Conservation (phyloP, 2,888 invertebrate genomes). For the Nyleta sp. region DNA sequence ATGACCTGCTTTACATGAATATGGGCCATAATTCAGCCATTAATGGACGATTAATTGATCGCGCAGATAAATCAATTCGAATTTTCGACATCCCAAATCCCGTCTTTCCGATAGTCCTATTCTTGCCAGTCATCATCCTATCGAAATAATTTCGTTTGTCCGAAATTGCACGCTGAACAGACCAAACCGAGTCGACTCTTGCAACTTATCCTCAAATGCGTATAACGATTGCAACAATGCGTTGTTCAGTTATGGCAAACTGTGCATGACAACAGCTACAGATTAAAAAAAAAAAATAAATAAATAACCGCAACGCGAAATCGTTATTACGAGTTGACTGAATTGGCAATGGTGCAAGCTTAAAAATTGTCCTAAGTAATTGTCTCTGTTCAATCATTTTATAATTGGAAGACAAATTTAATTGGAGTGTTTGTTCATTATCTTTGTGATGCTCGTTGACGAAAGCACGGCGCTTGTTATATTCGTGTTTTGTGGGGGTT, state of each 20-base stretch:
- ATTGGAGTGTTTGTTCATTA: slow-evolving; percentile 56
- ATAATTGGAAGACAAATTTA: slow-evolving; percentile 54
- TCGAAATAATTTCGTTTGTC: slow-evolving; percentile 10
- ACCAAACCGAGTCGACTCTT: no score
- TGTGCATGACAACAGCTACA: no score
- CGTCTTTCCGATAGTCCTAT: slow-evolving; percentile 1
- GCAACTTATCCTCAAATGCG: no score
- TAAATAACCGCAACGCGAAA: not conserved
- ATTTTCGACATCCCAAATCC: slow-evolving; percentile 30
- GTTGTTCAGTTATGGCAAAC: no score
- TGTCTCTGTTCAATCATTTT: slow-evolving; percentile 46
- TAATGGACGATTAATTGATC: slow-evolving; percentile 50
- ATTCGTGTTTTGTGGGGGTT: slow-evolving; percentile 33
- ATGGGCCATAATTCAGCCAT: slow-evolving; percentile 40
- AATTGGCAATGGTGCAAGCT: slow-evolving; percentile 17
- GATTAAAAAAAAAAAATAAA: no score
- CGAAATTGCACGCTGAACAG: no score
- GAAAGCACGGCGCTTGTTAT: slow-evolving; percentile 34
- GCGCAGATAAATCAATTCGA: slow-evolving; percentile 37
- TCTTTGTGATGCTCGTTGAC: slow-evolving; percentile 28
- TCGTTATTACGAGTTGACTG: slow-evolving; percentile 2
- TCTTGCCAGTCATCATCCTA: slow-evolving; percentile 6
- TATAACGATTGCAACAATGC: no score
- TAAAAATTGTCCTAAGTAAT: slow-evolving; percentile 42
- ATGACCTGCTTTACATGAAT: slow-evolving; percentile 58